These are phyloP conservation scores for Punctoribates punctum DNA, from an alignment of 2,888 invertebrate species.

Conservation along the genomic window DNA sequence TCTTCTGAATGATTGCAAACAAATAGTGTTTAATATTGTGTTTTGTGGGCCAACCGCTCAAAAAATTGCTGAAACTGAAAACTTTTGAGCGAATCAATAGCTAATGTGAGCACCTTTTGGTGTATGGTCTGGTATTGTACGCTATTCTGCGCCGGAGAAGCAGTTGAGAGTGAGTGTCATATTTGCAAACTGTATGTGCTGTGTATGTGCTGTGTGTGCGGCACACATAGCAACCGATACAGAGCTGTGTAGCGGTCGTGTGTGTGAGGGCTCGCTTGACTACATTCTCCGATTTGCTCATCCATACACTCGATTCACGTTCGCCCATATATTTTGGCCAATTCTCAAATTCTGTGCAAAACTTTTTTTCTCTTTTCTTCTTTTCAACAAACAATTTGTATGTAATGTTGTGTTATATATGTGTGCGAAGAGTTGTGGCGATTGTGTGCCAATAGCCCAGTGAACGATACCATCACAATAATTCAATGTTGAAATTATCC, in stretches of 20 bases:
- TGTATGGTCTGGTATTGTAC: too few relatives aligned
- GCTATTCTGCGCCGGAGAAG: too few relatives aligned
- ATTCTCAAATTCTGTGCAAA: constrained; percentile 2
- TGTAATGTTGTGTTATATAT: neutral
- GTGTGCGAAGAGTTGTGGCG: neutral
- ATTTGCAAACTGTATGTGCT: neutral
- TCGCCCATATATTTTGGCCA: constrained; percentile 12
- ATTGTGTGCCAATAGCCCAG: constrained; percentile 28
- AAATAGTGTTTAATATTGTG: constrained; percentile 10
- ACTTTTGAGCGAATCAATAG: constrained; percentile 1
- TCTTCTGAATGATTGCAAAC: neutral
- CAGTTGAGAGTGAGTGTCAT: too few relatives aligned
- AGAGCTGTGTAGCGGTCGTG: neutral
- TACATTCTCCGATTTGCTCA: constrained; percentile 17
- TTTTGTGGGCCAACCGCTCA: neutral
- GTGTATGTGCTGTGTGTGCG: neutral
- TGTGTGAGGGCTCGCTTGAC: constrained; percentile 10
- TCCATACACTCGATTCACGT: neutral
- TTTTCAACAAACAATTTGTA: neutral
- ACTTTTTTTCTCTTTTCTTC: neutral
- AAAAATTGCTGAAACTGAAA: constrained; percentile 7
- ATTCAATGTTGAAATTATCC: constrained; percentile 27
- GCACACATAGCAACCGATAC: neutral
- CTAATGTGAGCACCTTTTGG: constrained; percentile 26
- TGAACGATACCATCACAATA: constrained; percentile 25